Conservation (phyloP, 2,113 vertebrate species). For the Hemicordylus capensis region DNA sequence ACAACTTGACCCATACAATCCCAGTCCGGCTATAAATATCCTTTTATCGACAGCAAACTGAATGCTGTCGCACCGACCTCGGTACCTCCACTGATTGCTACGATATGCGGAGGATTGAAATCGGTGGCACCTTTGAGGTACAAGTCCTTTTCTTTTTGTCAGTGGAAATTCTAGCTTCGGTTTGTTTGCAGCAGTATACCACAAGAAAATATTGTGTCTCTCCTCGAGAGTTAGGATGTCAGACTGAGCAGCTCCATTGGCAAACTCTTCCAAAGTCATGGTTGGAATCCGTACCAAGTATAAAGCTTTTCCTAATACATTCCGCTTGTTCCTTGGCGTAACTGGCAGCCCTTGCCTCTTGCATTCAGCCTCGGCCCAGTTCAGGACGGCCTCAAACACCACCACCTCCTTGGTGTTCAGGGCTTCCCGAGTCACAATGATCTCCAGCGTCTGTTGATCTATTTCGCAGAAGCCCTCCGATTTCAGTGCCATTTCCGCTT, state of each 20-base stretch:
- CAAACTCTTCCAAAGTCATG: conserved; percentile 96
- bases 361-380: conserved; percentile 94
- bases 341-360: conserved; percentile 81
- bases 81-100: conserved; percentile 98
- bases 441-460: conserved; percentile 90
- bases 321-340: conserved; percentile 83
- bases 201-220: conserved; percentile 92
- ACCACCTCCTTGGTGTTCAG: conserved; percentile 93
- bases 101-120: conserved; percentile 95
- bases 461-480: conserved; percentile 96
- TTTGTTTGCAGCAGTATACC: conserved; percentile 95
- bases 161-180: conserved; percentile 89
- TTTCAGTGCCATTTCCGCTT: conserved; percentile 91
- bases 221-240: conserved; percentile 96
- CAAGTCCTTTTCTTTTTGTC: conserved; percentile 83
- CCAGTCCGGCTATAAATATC: conserved; percentile 92
- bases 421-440: conserved; percentile 90
- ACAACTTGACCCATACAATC: conserved; percentile 93
- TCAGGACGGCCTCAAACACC: conserved; percentile 89
- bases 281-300: conserved; percentile 91
- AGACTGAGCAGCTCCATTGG: conserved; percentile 91
- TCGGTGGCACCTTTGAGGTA: conserved; percentile 89
- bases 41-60: conserved; percentile 95
- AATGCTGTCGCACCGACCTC: conserved; percentile 96
- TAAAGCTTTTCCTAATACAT: conserved; percentile 87